These are phyloP conservation scores for Procambarus clarkii DNA, from an alignment of 1,140 invertebrate genomes.

Conservation along the genomic window DNA sequence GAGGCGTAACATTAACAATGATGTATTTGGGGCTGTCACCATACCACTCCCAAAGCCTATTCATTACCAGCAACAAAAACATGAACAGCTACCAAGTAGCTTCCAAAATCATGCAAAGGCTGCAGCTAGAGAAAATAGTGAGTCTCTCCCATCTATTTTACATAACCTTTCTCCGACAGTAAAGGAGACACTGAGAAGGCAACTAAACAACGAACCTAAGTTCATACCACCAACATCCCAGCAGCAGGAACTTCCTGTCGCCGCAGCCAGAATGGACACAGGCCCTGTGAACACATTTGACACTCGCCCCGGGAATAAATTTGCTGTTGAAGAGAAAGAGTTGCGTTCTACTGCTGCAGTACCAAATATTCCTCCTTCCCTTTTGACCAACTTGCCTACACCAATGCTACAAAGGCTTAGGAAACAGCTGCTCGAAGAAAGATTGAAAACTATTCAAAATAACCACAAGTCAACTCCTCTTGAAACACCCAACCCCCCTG, in stretches of 20 bases:
- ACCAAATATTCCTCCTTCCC: background rate
- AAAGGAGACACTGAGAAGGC: constrained; percentile 16
- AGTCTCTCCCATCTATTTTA: constrained; percentile 10
- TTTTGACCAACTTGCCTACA: background rate
- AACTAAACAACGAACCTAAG: constrained; percentile 25
- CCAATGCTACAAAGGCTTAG: constrained; percentile 11
- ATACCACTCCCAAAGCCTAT: constrained; percentile 53
- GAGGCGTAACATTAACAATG: background rate
- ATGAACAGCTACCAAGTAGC: background rate
- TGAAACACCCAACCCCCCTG: background rate
- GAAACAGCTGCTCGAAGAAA: background rate
- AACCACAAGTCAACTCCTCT: background rate
- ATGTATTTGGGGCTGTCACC: background rate
- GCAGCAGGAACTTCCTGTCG: background rate
- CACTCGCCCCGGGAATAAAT: background rate
- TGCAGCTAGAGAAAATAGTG: background rate
- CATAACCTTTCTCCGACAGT: constrained; percentile 37
- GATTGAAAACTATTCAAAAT: background rate
- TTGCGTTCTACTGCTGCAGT: background rate
- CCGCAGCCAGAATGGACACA: constrained; percentile 20
- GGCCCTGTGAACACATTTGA: constrained; percentile 12
- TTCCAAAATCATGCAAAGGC: background rate
- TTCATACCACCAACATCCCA: constrained; percentile 4
- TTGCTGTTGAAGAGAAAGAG: background rate
- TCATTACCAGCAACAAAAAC: constrained; percentile 14